Conservation (phyloP, 2,113 vertebrate species). For the Pachypanchax playfairii region DNA sequence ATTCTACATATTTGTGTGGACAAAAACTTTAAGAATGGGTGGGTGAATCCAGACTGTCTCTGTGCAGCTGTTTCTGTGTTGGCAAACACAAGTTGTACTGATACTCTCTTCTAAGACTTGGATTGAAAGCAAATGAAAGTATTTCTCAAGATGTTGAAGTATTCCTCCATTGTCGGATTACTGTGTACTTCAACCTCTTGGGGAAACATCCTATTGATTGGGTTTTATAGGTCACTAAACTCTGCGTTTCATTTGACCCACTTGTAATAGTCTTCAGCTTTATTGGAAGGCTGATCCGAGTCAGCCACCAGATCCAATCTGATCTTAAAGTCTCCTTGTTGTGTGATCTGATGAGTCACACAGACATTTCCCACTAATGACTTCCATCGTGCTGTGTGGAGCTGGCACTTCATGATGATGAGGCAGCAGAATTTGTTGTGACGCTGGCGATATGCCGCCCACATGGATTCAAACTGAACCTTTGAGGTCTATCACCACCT, state of each 20-base stretch:
- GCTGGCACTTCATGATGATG: slow-evolving; percentile 52
- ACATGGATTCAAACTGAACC: slow-evolving; percentile 37
- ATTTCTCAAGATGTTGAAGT: slow-evolving; percentile 6
- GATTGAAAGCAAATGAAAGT: not conserved
- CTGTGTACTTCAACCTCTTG: slow-evolving; percentile 11
- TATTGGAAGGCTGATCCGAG: slow-evolving; percentile 22
- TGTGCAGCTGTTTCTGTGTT: not conserved
- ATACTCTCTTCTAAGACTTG: slow-evolving; percentile 3
- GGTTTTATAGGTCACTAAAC: slow-evolving; percentile 34
- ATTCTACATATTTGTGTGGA: not conserved
- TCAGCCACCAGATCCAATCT: slow-evolving; percentile 16
- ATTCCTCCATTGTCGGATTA: slow-evolving; percentile 3
- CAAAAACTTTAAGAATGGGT: not conserved
- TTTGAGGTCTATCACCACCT: slow-evolving; percentile 44
- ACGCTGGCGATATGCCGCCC: slow-evolving; percentile 51
- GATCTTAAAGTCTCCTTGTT: slow-evolving; percentile 33
- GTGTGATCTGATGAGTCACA: slow-evolving; percentile 57
- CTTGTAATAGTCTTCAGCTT: slow-evolving; percentile 14
- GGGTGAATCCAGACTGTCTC: not conserved
- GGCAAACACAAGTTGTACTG: not conserved
- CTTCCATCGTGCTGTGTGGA: slow-evolving; percentile 51
- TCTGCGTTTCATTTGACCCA: slow-evolving; percentile 45
- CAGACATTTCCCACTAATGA: slow-evolving; percentile 57
- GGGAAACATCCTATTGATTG: slow-evolving; percentile 32
- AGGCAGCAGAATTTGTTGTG: slow-evolving; percentile 64